Percentiles rank a stretch among this genome's conserved stretches.
Conservation (phyloP, 2,797 vertebrate species). For the Macroramphosus scolopax region DNA sequence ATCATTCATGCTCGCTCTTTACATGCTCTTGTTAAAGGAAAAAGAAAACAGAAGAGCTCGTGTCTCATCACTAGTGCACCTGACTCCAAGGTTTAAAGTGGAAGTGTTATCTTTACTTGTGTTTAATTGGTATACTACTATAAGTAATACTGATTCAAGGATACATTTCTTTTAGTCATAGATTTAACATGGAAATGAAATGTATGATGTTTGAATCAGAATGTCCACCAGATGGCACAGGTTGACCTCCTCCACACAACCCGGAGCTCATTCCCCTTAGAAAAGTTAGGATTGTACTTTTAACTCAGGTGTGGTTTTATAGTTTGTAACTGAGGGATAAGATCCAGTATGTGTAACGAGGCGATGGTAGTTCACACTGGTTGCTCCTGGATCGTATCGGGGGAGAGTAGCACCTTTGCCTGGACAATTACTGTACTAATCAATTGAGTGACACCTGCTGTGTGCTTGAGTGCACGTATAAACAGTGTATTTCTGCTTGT, state of each 20-base stretch:
- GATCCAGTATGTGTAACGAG: too few species aligned
- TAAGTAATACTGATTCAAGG: too few species aligned
- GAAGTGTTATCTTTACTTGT: too few species aligned
- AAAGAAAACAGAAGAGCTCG: too few species aligned
- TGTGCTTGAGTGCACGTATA: slow-evolving; percentile 9
- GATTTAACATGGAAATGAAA: too few species aligned
- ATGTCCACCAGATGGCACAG: slow-evolving; percentile 56
- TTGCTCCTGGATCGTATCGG: not conserved
- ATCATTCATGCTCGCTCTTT: not conserved
- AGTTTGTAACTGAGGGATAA: too few species aligned
- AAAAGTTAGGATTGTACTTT: slow-evolving; percentile 2
- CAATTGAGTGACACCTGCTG: slow-evolving; percentile 7
- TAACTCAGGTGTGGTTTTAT: not conserved
- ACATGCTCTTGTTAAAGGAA: too few species aligned
- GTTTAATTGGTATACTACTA: too few species aligned
- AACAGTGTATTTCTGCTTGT: not conserved
- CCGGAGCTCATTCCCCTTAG: slow-evolving; percentile 2
- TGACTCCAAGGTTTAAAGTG: too few species aligned
- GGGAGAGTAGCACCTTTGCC: too few species aligned
- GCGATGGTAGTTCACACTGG: not conserved
- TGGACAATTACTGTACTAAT: not conserved
- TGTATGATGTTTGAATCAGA: not conserved
- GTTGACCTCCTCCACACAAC: slow-evolving; percentile 1
- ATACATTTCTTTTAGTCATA: too few species aligned
- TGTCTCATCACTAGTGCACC: too few species aligned